Base-by-base conservation (phyloP, 2,888 invertebrate species). In the Ochropleura leucogaster region DNA sequence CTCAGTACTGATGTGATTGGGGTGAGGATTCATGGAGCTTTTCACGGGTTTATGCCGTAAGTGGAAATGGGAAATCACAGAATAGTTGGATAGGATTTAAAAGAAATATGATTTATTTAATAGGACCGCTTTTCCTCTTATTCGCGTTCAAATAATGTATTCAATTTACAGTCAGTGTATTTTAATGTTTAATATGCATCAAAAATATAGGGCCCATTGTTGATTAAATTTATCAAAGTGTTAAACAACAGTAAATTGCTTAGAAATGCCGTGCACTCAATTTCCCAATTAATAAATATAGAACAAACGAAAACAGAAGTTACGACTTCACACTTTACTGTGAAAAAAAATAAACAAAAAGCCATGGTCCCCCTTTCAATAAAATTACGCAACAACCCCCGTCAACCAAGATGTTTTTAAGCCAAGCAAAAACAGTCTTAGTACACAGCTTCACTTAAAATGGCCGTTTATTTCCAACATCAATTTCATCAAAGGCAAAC, bases 1-100 rank as follows among this genome's bases (percentile, higher is more conserved):
- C 9, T 74, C 65, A 82, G 75, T 75, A 73, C 85, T 80, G 64
- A 82, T 82, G 79, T 72, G 85, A 85, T 85, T 85, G 70, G 69
- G 63, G 66, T 72, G 62, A 66, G 77, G 77, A 66, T 82, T 73
- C 62, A 73, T 69, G 42, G 40, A 67, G 72, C 68, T 66, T 83
- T 75, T 76, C 59, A 68, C 63, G 16, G 82, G 71, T 42, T 82
- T 70, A 70, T 63, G n/a, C 42, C 14, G n/a, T 63, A 66, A 62
- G 42, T 53, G 53, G 49, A 69, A 68, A 82, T 72, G 40, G 55
- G 20, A 44, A 53, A 62, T 68, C 30, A 20, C 55, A 49, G 10
- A 10, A 73, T 18, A 53, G n/a, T 57, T 9, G 16, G 30, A 12
- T 20, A 42, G 30, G 62, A 30, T 74, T 72, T 46, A 53, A 79